Conservation (phyloP, 2,113 vertebrate species). For the Pollachius pollachius region DNA sequence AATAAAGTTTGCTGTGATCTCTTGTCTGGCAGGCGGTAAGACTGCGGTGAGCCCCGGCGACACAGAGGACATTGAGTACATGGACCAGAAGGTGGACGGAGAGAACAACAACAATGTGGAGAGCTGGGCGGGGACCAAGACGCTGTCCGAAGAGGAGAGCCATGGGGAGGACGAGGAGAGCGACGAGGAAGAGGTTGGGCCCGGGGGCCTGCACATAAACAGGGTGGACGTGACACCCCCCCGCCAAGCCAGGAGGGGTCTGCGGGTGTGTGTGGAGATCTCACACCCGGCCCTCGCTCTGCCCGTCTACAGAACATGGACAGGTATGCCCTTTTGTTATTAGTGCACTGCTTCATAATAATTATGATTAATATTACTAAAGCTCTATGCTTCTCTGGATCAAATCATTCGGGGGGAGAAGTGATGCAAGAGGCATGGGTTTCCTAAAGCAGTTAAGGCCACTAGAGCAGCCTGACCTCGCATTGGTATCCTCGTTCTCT, state of each 20-base stretch:
- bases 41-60: conserved; percentile 50
- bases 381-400: neutral
- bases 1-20: too few relatives aligned
- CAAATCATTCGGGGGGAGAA: too few relatives aligned
- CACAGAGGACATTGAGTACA: conserved; percentile 52
- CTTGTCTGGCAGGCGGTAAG: neutral
- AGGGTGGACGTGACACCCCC: conserved; percentile 43
- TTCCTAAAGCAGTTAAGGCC: too few relatives aligned
- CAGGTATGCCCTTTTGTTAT: conserved; percentile 47
- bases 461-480: too few relatives aligned
- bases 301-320: conserved; percentile 72
- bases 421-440: too few relatives aligned
- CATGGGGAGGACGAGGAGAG: conserved; percentile 35
- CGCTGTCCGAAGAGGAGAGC: conserved; percentile 25
- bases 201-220: conserved; percentile 56
- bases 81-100: conserved; percentile 43
- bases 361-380: neutral
- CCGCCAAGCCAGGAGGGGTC: conserved; percentile 22
- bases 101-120: conserved; percentile 39
- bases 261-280: conserved; percentile 72
- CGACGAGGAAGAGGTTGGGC: conserved; percentile 11
- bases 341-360: neutral
- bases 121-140: conserved; percentile 17
- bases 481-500: too few relatives aligned
- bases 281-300: conserved; percentile 68